Evolutionary conservation across 2,113 vertebrate species (phyloP).

Genomic region (Pandion haliaetus): DNA sequence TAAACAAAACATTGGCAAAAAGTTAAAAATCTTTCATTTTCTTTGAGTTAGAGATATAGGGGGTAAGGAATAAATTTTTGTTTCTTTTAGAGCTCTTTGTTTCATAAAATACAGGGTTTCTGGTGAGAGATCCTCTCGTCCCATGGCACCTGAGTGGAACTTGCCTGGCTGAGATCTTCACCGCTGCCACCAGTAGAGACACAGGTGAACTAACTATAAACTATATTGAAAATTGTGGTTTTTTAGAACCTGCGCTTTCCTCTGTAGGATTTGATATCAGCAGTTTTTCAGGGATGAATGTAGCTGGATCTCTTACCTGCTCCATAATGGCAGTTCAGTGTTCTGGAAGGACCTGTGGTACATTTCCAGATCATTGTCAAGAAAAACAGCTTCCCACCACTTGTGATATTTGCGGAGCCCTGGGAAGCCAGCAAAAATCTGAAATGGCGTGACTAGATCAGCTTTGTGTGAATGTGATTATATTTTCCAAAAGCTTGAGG

Average conservation of each 20-base stretch:
- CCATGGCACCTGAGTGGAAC: neutral
- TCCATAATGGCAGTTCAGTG: neutral
- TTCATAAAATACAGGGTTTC: neutral
- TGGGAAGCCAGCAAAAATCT: neutral
- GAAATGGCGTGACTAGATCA: neutral
- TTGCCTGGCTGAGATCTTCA: neutral
- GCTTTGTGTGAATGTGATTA: neutral
- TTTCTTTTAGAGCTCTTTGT: neutral
- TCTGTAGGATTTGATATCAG: neutral
- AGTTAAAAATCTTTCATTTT: neutral
- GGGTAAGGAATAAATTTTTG: neutral
- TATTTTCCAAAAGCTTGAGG: neutral
- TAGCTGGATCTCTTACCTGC: neutral
- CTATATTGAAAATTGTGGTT: neutral
- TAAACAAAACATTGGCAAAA: neutral
- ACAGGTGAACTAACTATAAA: neutral
- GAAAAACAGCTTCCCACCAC: neutral
- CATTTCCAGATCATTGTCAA: neutral
- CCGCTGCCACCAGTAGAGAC: neutral
- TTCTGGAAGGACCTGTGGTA: neutral
- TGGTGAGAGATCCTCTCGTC: neutral
- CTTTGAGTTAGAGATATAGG: neutral
- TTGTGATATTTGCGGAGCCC: neutral
- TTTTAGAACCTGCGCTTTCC: neutral
- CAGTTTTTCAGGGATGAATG: neutral